Evolutionary conservation across 1,140 invertebrate species (phyloP).

Genomic region (Leptopilina clavipes): DNA sequence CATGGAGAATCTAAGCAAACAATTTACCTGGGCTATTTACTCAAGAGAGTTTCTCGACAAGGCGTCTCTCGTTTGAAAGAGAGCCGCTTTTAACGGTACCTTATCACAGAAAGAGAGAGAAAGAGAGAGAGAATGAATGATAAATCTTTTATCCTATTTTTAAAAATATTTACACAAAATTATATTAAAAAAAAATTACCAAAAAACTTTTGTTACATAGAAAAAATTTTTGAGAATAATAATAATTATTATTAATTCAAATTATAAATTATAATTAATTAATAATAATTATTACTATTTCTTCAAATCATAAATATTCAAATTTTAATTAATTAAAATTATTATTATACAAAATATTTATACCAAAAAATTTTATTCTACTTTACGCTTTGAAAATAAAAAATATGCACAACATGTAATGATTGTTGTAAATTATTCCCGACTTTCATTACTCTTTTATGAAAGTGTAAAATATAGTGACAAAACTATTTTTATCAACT

Average conservation of each 20-base stretch:
- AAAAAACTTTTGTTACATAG: too few species aligned
- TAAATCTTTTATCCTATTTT: background rate
- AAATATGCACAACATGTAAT: background rate
- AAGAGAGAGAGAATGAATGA: too few species aligned
- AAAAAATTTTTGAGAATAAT: too few species aligned
- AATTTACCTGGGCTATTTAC: conserved; percentile 26
- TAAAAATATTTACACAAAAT: too few species aligned
- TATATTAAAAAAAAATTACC: too few species aligned
- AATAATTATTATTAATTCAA: too few species aligned
- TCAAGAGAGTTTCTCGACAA: conserved; percentile 12
- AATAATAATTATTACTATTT: too few species aligned
- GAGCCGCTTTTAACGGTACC: conserved; percentile 26
- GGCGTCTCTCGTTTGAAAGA: background rate
- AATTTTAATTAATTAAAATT: too few species aligned
- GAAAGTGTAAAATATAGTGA: background rate
- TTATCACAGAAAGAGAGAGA: background rate
- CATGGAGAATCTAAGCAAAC: conserved; percentile 11
- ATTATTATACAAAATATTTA: too few species aligned
- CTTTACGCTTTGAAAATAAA: too few species aligned
- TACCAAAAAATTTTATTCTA: background rate
- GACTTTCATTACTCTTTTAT: background rate
- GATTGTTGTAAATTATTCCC: background rate
- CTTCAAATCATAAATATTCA: too few species aligned
- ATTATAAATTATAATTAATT: too few species aligned
- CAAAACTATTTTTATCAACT: conserved; percentile 21